A percentile compares a stretch with the other conserved stretches of the same genome.
Evolutionary conservation across 1,140 invertebrate species (phyloP).

Genomic region (Glomeris maerens): DNA sequence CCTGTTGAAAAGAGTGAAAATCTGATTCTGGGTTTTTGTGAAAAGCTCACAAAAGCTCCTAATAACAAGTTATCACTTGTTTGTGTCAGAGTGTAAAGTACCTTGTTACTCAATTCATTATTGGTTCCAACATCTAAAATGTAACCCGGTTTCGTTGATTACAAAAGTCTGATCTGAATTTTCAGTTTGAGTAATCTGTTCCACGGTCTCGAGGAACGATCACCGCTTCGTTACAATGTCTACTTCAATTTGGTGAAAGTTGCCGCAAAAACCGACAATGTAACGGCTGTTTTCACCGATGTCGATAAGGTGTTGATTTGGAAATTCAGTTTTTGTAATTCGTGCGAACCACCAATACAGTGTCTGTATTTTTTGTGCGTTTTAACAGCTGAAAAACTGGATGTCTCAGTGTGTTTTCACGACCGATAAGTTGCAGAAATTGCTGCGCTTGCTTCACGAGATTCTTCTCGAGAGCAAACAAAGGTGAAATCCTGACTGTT

Average conservation of each 20-base stretch:
- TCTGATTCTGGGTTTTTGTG: slow-evolving; percentile 78
- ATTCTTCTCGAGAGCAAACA: slow-evolving; percentile 58
- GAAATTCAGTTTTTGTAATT: too few relatives aligned
- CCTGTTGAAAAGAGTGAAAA: slow-evolving; percentile 75
- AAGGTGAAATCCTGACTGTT: slow-evolving; percentile 25
- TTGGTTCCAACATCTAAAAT: slow-evolving; percentile 38
- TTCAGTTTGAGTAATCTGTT: slow-evolving; percentile 48
- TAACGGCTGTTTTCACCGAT: slow-evolving; percentile 48
- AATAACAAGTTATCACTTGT: slow-evolving; percentile 62
- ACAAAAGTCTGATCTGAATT: slow-evolving; percentile 10
- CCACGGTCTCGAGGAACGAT: slow-evolving; percentile 71
- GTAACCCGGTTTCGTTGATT: slow-evolving; percentile 43
- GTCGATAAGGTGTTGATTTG: slow-evolving; percentile 25
- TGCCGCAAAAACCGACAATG: slow-evolving; percentile 68
- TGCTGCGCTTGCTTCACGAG: slow-evolving; percentile 76
- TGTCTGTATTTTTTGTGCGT: slow-evolving; percentile 6
- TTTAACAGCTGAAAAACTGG: slow-evolving; percentile 53
- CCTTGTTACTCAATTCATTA: slow-evolving; percentile 6
- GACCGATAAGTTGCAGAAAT: slow-evolving; percentile 81
- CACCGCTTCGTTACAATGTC: slow-evolving; percentile 74
- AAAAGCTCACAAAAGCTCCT: slow-evolving; percentile 83
- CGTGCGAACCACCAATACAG: too few relatives aligned
- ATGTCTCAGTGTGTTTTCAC: slow-evolving; percentile 67
- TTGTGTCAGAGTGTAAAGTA: slow-evolving; percentile 75
- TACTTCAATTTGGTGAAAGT: slow-evolving; percentile 81